These are phyloP conservation scores for Heteractis magnifica DNA, from an alignment of 92 coral and sea anemone species.

Conservation along the genomic window DNA sequence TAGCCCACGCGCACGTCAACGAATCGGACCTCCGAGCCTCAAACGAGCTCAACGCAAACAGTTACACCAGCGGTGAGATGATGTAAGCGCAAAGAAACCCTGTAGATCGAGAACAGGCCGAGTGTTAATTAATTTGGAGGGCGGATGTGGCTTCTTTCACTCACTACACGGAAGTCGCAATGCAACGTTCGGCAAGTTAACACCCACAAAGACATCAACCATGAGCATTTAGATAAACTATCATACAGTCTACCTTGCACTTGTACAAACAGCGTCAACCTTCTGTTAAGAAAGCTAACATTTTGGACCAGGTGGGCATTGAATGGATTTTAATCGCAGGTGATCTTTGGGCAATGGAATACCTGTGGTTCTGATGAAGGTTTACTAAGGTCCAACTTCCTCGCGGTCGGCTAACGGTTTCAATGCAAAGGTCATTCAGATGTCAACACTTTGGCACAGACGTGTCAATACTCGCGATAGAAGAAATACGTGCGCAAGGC, in stretches of 20 bases:
- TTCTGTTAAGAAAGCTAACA: background rate
- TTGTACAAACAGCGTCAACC: background rate
- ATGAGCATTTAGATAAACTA: background rate
- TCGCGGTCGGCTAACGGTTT: background rate
- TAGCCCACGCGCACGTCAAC: background rate
- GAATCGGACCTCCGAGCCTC: background rate
- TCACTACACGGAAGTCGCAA: slow-evolving; percentile 23
- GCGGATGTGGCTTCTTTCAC: slow-evolving; percentile 32
- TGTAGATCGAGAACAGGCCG: background rate
- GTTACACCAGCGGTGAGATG: background rate
- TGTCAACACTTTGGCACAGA: slow-evolving; percentile 13
- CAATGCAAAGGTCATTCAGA: slow-evolving; percentile 25
- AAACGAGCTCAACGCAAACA: background rate
- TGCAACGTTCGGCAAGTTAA: slow-evolving; percentile 19
- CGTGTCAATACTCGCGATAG: background rate
- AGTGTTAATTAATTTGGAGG: slow-evolving; percentile 8
- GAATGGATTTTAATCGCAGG: slow-evolving; percentile 23
- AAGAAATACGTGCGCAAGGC: background rate
- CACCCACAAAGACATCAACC: slow-evolving; percentile 11
- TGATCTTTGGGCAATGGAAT: slow-evolving; percentile 31
- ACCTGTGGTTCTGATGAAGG: slow-evolving; percentile 24
- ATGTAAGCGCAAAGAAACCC: background rate
- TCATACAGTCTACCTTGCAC: background rate
- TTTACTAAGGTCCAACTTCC: background rate
- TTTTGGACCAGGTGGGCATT: background rate